A percentile compares a stretch with the other conserved stretches of the same genome.
Evolutionary conservation across 2,113 vertebrate genomes (phyloP).

Genomic region (Uria lomvia): DNA sequence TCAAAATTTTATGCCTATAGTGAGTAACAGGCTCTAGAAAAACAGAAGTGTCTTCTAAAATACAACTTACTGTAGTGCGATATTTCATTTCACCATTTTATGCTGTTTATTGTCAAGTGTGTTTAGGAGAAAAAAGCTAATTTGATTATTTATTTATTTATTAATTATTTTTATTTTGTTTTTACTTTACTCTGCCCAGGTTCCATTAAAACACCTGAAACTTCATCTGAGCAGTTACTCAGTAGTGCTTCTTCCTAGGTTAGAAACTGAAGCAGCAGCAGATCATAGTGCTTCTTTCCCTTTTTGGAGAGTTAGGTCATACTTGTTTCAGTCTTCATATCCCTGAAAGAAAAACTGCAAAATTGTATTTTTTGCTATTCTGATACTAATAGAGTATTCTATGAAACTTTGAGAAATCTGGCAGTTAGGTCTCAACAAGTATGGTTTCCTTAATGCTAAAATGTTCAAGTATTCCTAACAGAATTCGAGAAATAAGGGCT

Average conservation of each 20-base stretch:
- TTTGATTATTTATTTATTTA: not conserved
- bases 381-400: not conserved
- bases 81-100: not conserved
- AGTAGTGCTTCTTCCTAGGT: not conserved
- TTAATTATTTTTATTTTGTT: not conserved
- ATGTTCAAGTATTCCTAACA: not conserved
- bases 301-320: not conserved
- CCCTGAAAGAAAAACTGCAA: not conserved
- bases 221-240: not conserved
- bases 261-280: not conserved
- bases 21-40: not conserved
- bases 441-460: not conserved
- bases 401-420: not conserved
- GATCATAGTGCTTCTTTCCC: not conserved
- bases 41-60: not conserved
- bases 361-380: not conserved
- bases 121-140: not conserved
- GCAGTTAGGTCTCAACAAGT: not conserved
- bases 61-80: not conserved
- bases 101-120: not conserved
- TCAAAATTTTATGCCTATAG: not conserved
- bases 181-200: not conserved
- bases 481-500: not conserved
- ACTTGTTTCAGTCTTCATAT: not conserved
- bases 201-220: not conserved